phyloP scores from a whole-genome alignment of 2,797 vertebrate species.

The Epinephelus awoara region DNA sequence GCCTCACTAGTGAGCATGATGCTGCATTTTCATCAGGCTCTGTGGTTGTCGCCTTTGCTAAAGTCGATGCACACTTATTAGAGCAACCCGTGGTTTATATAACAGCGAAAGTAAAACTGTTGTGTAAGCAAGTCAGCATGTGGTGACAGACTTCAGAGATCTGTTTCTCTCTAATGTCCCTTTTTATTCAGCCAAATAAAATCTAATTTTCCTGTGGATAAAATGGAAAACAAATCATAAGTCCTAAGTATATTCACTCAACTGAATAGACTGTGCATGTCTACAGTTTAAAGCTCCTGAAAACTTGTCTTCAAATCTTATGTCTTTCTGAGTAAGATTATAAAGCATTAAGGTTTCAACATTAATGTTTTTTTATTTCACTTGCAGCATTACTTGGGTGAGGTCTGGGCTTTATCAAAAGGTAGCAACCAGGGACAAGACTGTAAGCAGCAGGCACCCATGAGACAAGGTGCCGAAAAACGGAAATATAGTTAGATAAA shows the following conservation, averaged over 20 bases:
- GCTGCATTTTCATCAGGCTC: conserved; percentile 15
- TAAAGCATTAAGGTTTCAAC: too few relatives aligned
- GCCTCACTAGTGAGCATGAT: conserved; percentile 9
- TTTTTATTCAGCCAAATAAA: not conserved
- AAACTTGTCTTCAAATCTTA: not conserved
- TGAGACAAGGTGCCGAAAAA: too few relatives aligned
- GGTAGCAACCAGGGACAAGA: too few relatives aligned
- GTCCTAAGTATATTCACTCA: not conserved
- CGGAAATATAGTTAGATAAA: too few relatives aligned
- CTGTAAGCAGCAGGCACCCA: too few relatives aligned
- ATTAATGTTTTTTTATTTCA: too few relatives aligned
- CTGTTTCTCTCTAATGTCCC: not conserved
- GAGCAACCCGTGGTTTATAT: conserved; percentile 36
- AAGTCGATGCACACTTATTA: conserved; percentile 32
- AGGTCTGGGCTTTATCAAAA: too few relatives aligned
- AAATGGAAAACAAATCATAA: not conserved
- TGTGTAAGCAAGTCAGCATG: conserved; percentile 31
- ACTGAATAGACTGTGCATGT: too few relatives aligned
- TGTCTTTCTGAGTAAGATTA: not conserved
- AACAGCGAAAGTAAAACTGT: conserved; percentile 18
- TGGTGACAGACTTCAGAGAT: not conserved
- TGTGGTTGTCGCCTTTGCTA: not conserved
- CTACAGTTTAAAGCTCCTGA: not conserved
- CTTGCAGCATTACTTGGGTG: too few relatives aligned
- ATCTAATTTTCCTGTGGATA: not conserved